Evolutionary conservation across 2,113 vertebrate genomes (phyloP).

Genomic region (Sylvia atricapilla): DNA sequence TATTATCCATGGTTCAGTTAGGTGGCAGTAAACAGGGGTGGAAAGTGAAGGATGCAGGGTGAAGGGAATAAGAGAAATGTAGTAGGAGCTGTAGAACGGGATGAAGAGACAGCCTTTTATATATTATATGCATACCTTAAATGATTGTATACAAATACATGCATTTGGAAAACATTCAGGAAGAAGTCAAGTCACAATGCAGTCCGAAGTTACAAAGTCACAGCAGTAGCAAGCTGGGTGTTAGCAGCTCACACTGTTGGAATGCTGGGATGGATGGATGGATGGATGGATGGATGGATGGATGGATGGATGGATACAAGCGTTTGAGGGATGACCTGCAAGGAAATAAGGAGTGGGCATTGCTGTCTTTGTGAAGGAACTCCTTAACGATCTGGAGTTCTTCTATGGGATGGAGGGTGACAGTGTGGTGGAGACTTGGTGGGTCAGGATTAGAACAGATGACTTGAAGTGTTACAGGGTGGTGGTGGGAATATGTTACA

Average conservation of each 20-base stretch:
- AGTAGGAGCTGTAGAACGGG: neutral
- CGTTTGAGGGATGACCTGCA: neutral
- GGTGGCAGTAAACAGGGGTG: neutral
- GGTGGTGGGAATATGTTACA: neutral
- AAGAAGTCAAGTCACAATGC: neutral
- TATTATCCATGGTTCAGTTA: neutral
- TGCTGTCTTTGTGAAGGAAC: neutral
- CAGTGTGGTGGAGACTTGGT: neutral
- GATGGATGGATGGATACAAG: neutral
- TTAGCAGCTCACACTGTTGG: neutral
- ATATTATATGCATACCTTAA: neutral
- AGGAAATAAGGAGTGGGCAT: neutral
- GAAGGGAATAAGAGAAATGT: neutral
- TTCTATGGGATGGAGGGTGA: neutral
- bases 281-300: neutral
- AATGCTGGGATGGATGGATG: neutral
- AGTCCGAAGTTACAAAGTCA: neutral
- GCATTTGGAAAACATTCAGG: neutral
- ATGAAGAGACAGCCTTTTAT: neutral
- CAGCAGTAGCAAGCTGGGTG: neutral
- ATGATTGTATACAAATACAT: neutral
- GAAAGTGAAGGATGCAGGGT: neutral
- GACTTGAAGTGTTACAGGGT: neutral
- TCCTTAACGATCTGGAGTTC: fast-evolving
- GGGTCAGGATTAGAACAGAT: neutral